Evolutionary conservation across 2,888 invertebrate genomes (phyloP).

Genomic region (Platynereis dumerilii): DNA sequence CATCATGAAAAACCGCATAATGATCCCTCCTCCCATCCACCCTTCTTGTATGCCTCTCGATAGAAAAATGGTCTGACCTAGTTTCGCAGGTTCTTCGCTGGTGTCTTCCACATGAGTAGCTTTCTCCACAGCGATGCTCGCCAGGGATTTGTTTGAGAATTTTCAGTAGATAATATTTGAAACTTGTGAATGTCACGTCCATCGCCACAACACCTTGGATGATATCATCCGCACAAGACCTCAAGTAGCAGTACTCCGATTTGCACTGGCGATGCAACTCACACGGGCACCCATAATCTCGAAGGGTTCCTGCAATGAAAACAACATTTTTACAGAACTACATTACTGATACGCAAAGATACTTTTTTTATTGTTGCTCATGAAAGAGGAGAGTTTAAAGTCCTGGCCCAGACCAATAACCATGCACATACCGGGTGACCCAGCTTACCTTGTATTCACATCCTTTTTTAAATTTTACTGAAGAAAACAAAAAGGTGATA

Average conservation of each 20-base stretch:
- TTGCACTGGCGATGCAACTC: constrained; percentile 22
- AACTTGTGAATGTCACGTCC: constrained; percentile 19
- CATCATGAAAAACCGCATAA: no score
- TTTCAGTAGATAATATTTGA: constrained; percentile 5
- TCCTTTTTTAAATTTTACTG: no score
- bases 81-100: constrained; percentile 12
- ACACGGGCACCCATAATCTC: constrained; percentile 25
- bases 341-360: no score
- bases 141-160: not conserved
- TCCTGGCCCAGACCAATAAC: no score
- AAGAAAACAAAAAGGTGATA: no score
- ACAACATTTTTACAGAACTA: not conserved
- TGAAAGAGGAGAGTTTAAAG: no score
- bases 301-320: constrained; percentile 10
- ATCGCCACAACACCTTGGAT: constrained; percentile 26
- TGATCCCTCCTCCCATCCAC: no score
- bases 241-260: constrained; percentile 24
- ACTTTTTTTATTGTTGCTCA: no score
- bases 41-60: no score
- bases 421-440: no score
- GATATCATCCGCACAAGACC: constrained; percentile 23
- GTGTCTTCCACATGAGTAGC: constrained; percentile 16
- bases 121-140: constrained; percentile 10
- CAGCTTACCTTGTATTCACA: no score
- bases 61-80: no score